Percentiles rank a stretch among this genome's conserved stretches.
phyloP scores from a whole-genome alignment of 2,888 invertebrate genomes.

The Ferrisia virgata region DNA sequence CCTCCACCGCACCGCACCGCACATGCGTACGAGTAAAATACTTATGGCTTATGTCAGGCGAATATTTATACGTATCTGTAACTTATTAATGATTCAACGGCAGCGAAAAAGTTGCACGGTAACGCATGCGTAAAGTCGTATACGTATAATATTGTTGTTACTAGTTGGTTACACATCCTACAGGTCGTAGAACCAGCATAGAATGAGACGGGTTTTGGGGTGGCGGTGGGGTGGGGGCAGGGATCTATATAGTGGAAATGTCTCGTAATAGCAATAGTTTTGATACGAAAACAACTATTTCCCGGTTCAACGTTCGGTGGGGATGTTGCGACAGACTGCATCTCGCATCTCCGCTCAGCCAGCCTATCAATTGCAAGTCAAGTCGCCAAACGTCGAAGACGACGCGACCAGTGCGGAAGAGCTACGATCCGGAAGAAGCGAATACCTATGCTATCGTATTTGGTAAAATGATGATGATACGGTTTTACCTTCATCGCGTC shows the following conservation, averaged over 20 bases:
- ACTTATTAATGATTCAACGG: background rate
- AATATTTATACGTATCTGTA: background rate
- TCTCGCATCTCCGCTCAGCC: too few relatives aligned
- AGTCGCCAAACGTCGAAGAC: background rate
- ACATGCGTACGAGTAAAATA: background rate
- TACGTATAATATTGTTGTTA: background rate
- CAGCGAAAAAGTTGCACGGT: background rate
- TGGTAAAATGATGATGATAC: background rate
- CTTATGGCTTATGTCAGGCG: background rate
- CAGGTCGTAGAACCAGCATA: background rate
- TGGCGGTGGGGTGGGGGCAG: too few relatives aligned
- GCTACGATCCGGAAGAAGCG: conserved; percentile 24
- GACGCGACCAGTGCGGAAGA: background rate
- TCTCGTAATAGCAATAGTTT: conserved; percentile 18
- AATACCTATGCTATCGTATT: too few relatives aligned
- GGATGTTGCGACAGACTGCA: conserved; percentile 29
- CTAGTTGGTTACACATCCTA: background rate
- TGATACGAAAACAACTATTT: conserved; percentile 16
- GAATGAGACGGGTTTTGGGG: background rate
- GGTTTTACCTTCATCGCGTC: background rate
- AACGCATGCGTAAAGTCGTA: background rate
- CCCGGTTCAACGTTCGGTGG: conserved; percentile 33
- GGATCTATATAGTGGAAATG: too few relatives aligned
- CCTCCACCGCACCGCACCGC: background rate
- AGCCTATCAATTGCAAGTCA: conserved; percentile 17